phyloP scores from a whole-genome alignment of 1,140 invertebrate genomes.

The Drosophila dunni region DNA sequence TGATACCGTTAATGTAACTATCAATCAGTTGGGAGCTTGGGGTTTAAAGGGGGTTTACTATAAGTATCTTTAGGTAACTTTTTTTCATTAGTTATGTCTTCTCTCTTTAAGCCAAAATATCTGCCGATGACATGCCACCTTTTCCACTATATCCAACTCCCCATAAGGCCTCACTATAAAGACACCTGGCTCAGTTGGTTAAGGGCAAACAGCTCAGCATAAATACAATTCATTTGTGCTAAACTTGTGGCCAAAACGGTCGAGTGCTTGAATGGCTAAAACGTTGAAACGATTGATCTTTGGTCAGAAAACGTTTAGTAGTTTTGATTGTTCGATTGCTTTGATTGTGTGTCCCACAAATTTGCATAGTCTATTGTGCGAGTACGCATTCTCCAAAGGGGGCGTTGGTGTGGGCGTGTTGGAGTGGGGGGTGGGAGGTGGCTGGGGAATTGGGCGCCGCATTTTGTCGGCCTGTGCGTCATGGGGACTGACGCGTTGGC shows the following conservation, averaged over 20 bases:
- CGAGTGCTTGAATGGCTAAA: not conserved
- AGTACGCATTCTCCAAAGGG: conserved; percentile 30
- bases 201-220: conserved; percentile 21
- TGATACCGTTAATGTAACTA: not conserved
- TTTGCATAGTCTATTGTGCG: conserved; percentile 72
- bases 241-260: conserved; percentile 8
- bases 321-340: conserved; percentile 38
- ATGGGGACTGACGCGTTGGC: conserved; percentile 27
- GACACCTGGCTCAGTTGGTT: conserved; percentile 10
- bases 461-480: conserved; percentile 55
- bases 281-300: conserved; percentile 63
- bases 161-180: not conserved
- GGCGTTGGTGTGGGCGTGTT: not conserved
- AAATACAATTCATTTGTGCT: conserved; percentile 13
- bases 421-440: not conserved
- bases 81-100: too few species aligned
- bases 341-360: conserved; percentile 67
- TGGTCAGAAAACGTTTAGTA: conserved; percentile 63
- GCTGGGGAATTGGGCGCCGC: conserved; percentile 23
- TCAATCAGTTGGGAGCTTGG: too few species aligned
- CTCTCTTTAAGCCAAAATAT: not conserved
- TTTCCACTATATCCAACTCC: not conserved
- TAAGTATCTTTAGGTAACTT: too few species aligned
- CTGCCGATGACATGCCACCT: not conserved
- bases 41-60: too few species aligned